These are phyloP conservation scores for Procavia capensis DNA, from an alignment of 2,113 vertebrate genomes.

Conservation along the genomic window DNA sequence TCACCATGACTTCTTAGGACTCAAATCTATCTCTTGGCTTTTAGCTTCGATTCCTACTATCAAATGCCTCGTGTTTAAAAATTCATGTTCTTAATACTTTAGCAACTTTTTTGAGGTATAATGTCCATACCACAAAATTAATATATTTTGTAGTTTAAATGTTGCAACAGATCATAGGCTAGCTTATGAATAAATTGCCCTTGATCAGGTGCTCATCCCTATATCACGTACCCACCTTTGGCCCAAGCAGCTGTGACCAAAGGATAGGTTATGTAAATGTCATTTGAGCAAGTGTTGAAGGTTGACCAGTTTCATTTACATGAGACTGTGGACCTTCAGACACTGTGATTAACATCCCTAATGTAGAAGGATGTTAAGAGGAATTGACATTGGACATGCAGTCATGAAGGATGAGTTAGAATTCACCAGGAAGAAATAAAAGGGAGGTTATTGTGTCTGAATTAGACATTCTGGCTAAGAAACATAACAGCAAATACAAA, in stretches of 20 bases:
- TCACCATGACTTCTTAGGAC: neutral
- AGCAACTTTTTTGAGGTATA: neutral
- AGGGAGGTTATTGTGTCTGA: neutral
- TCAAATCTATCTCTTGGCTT: neutral
- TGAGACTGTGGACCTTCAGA: neutral
- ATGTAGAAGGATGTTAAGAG: neutral
- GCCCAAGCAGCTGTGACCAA: neutral
- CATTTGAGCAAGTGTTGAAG: neutral
- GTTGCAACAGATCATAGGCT: neutral
- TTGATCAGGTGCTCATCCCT: neutral
- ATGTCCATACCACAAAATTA: neutral
- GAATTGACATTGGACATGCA: neutral
- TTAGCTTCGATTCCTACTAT: neutral
- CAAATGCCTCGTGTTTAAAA: neutral
- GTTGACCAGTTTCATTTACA: neutral
- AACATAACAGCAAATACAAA: neutral
- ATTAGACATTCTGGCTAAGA: neutral
- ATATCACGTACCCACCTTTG: fast-evolving
- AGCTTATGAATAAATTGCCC: neutral
- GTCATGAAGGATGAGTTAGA: neutral
- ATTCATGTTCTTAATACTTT: neutral
- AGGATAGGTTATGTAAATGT: neutral
- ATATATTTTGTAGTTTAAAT: neutral
- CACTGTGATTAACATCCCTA: neutral
- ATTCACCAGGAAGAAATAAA: neutral